These are phyloP conservation scores for Hiodon alosoides DNA, from an alignment of 2,113 vertebrate species.

Conservation along the genomic window DNA sequence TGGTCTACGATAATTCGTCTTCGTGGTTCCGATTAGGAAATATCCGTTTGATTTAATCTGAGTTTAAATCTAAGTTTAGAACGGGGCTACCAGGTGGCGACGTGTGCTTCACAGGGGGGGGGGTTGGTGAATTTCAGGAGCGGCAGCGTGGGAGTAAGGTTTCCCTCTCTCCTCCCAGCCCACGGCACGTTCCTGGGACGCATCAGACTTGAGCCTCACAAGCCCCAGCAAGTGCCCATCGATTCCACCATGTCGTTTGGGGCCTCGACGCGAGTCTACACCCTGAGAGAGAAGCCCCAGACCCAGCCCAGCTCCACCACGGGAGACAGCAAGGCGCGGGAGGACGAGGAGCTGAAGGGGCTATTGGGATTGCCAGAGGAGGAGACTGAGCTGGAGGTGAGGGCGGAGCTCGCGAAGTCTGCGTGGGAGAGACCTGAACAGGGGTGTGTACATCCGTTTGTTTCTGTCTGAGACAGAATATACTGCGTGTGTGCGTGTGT, in stretches of 20 bases:
- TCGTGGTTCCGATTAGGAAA: too few species aligned
- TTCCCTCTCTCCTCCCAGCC: conserved; percentile 42
- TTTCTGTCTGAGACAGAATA: too few species aligned
- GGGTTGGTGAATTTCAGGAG: too few species aligned
- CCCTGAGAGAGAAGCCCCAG: conserved; percentile 79
- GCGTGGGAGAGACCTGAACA: background rate
- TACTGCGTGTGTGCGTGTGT: background rate
- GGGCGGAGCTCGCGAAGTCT: too few species aligned
- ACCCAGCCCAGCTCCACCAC: conserved; percentile 65
- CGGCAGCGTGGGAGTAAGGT: background rate
- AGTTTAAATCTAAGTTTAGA: too few species aligned
- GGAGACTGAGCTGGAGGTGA: conserved; percentile 76
- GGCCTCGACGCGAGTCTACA: conserved; percentile 78
- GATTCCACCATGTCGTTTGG: conserved; percentile 83
- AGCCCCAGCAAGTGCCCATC: conserved; percentile 81
- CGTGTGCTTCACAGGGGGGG: too few species aligned
- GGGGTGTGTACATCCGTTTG: too few species aligned
- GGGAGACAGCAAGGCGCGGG: conserved; percentile 73
- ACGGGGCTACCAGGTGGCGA: too few species aligned
- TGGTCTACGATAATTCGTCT: too few species aligned
- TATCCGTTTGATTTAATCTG: too few species aligned
- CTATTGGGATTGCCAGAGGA: conserved; percentile 82
- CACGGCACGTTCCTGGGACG: conserved; percentile 76
- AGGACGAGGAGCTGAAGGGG: conserved; percentile 81
- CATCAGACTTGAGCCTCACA: conserved; percentile 77